Percentiles rank a stretch among this genome's conserved stretches.
These are phyloP conservation scores for Aplocera efformata DNA, from an alignment of 2,888 invertebrate genomes.

Conservation along the genomic window DNA sequence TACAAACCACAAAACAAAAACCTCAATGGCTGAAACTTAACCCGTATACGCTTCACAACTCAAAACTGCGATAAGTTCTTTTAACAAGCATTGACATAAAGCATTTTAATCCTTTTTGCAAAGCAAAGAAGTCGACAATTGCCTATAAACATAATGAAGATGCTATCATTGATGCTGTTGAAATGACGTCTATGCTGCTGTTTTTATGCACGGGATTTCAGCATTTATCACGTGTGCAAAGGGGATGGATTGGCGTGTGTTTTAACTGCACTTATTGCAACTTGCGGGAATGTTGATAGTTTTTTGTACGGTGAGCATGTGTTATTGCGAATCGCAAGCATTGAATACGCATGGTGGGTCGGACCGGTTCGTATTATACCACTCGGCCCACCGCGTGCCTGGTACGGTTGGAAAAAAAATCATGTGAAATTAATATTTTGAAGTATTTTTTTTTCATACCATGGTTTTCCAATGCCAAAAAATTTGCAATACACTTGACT, in stretches of 20 bases:
- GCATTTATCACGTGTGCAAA: neutral
- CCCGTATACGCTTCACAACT: conserved; percentile 21
- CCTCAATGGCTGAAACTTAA: conserved; percentile 15
- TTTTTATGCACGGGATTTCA: conserved; percentile 7
- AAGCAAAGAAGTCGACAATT: conserved; percentile 25
- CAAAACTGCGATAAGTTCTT: conserved; percentile 16
- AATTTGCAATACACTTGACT: too few species aligned
- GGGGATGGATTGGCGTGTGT: conserved; percentile 4
- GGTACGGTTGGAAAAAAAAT: conserved; percentile 37
- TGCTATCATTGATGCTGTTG: conserved; percentile 19
- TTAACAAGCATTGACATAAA: conserved; percentile 22
- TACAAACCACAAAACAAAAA: neutral
- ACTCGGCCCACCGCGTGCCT: conserved; percentile 48
- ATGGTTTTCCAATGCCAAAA: too few species aligned
- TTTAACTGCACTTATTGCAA: conserved; percentile 5
- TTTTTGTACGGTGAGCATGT: conserved; percentile 49
- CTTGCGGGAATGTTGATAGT: conserved; percentile 35
- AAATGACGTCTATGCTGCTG: neutral
- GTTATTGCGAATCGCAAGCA: conserved; percentile 47
- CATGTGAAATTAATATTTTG: neutral
- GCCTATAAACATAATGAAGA: conserved; percentile 27
- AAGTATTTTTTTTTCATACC: too few species aligned
- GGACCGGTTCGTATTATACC: conserved; percentile 46
- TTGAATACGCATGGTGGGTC: conserved; percentile 65
- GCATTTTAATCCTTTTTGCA: conserved; percentile 24